Evolutionary conservation across 2,888 invertebrate species (phyloP), one percentile per base, ranked within the genome.

Genomic region (Laothoe populi): DNA sequence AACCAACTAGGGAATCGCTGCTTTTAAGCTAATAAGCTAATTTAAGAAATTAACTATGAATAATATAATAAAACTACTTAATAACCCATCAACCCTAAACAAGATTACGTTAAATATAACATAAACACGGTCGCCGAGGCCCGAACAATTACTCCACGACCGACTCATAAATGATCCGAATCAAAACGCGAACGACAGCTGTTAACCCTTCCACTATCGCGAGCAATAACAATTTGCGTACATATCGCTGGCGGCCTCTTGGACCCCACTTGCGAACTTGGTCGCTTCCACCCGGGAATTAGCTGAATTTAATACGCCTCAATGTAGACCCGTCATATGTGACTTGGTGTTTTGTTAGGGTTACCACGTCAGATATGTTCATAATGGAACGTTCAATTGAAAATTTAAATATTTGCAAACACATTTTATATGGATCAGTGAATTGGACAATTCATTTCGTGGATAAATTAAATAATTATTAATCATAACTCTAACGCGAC

Each of bases 281-380:
- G 68, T 69, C 86, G 83, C 87, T 88, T 86, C 84, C 69, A 73
- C 74, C 78, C 77, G 75, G 69, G 75, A 81, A 86, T 87, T 84
- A 85, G 81, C 81, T 74, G 76, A 82, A 82, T 85, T 87, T 88
- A 87, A 86, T 82, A 80, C 77, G 75, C 72, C 72, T 72, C 64
- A 70, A 70, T 74, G 73, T 66, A 66, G 70, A 71, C 70, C 74
- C 74, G 73, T 81, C 79, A 76, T 81, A 82, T 78, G 80, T 79
- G 81, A 79, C 79, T 81, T 76, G 75, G 66, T 69, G 64, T 65
- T 73, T 74, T 61, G 64, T 49, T 72, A 63, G 63, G 71, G 75
- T 78, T 70, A 69, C 82, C 64, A 75, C 70, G 53, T 73, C 68
- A 2, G 2, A 7, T 31, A 16, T 26, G 31, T n/a, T 24, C 13